Percentiles rank a stretch among this genome's conserved stretches.
phyloP scores from a whole-genome alignment of 2,113 vertebrate species.

The Stomatorhinus ivindoensis region DNA sequence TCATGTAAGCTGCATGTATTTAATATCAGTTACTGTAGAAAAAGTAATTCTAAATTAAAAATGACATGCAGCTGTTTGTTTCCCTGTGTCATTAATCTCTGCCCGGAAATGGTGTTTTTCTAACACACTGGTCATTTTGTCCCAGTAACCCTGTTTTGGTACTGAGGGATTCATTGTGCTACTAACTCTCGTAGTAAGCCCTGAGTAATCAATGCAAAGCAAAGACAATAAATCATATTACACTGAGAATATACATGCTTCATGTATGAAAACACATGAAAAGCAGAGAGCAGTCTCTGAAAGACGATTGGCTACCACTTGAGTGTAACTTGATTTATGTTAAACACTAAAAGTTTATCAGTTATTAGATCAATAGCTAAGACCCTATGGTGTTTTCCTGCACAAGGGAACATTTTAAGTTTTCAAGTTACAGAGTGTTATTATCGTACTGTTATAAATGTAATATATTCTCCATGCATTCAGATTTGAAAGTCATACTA shows the following conservation, averaged over 20 bases:
- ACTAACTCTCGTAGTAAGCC: neutral
- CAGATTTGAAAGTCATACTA: neutral
- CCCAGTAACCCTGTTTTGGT: neutral
- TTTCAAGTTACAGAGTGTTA: neutral
- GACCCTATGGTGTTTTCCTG: neutral
- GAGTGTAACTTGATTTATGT: neutral
- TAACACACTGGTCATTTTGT: neutral
- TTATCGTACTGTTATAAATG: neutral
- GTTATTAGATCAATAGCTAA: neutral
- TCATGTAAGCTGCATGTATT: neutral
- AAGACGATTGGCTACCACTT: neutral
- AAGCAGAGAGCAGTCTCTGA: neutral
- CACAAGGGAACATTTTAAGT: neutral
- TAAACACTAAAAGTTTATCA: neutral
- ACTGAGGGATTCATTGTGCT: neutral
- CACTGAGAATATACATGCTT: neutral
- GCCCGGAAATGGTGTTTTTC: neutral
- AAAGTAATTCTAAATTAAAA: neutral
- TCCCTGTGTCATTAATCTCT: neutral
- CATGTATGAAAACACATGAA: neutral
- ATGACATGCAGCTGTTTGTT: slow-evolving; percentile 1
- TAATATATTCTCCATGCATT: neutral
- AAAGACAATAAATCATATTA: neutral
- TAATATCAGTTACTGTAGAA: slow-evolving; percentile 1
- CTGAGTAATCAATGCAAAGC: neutral